Percentiles rank a stretch among this genome's conserved stretches.
phyloP scores from a whole-genome alignment of 2,888 invertebrate genomes.

The Dioctria rufipes region DNA sequence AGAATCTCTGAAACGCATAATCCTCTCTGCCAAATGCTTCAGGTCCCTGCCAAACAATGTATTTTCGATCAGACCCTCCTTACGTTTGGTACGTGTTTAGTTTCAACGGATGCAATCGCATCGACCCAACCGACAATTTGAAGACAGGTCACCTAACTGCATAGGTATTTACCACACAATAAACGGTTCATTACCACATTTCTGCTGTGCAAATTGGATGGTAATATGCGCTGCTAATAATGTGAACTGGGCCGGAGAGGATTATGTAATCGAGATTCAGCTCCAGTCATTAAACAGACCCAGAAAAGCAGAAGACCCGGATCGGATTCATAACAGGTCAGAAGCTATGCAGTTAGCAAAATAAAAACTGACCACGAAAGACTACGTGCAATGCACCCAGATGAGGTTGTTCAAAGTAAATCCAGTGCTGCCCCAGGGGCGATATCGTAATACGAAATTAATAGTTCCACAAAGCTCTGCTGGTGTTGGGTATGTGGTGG shows the following conservation, averaged over 20 bases:
- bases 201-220: conserved; percentile 37
- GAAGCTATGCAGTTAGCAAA: conserved; percentile 6
- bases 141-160: conserved; percentile 27
- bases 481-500: background rate
- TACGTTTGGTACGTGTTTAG: background rate
- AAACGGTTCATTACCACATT: conserved; percentile 41
- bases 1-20: background rate
- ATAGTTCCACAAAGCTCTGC: conserved; percentile 29
- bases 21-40: too few relatives aligned
- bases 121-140: conserved; percentile 12
- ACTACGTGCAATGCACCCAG: conserved; percentile 40
- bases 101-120: conserved; percentile 25
- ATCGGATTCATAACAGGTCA: background rate
- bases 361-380: conserved; percentile 28
- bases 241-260: conserved; percentile 5
- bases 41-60: too few relatives aligned
- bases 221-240: conserved; percentile 36
- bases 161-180: conserved; percentile 30
- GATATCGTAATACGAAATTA: conserved; percentile 44
- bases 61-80: background rate
- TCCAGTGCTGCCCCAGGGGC: conserved; percentile 9
- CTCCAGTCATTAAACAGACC: conserved; percentile 26
- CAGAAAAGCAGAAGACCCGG: background rate
- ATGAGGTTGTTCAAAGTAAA: conserved; percentile 34
- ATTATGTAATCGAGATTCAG: conserved; percentile 26